A percentile compares a stretch with the other conserved stretches of the same genome.
phyloP scores from a whole-genome alignment of 2,888 invertebrate species.

The Leptinotarsa haldemani region DNA sequence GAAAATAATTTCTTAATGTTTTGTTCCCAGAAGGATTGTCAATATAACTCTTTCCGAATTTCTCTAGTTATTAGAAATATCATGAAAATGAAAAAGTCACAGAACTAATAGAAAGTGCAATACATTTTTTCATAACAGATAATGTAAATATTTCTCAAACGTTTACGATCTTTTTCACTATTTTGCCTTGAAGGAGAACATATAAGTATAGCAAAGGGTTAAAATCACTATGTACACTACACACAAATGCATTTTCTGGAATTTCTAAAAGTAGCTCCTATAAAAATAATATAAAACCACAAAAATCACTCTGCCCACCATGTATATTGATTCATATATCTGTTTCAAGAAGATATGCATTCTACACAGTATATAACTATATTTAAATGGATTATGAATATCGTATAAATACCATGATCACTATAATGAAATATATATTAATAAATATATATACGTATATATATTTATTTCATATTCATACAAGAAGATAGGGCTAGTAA shows the following conservation, averaged over 20 bases:
- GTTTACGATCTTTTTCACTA: not conserved
- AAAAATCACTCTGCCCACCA: conserved; percentile 13
- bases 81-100: not conserved
- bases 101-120: not conserved
- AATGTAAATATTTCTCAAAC: not conserved
- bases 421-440: conserved; percentile 32
- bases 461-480: not conserved
- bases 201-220: not conserved
- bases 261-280: conserved; percentile 12
- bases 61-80: not conserved
- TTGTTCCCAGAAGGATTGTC: not conserved
- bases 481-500: not conserved
- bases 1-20: not conserved
- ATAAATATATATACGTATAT: not conserved
- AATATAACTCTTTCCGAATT: not conserved
- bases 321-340: conserved; percentile 16
- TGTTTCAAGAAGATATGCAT: conserved; percentile 36
- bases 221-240: conserved; percentile 16
- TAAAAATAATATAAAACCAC: conserved; percentile 18
- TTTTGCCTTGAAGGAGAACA: not conserved
- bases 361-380: conserved; percentile 34
- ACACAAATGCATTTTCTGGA: not conserved
- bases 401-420: conserved; percentile 29
- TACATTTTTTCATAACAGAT: not conserved
- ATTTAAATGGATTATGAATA: conserved; percentile 31